These are phyloP conservation scores for Diorhabda sublineata DNA, from an alignment of 1,140 invertebrate species.

Conservation along the genomic window DNA sequence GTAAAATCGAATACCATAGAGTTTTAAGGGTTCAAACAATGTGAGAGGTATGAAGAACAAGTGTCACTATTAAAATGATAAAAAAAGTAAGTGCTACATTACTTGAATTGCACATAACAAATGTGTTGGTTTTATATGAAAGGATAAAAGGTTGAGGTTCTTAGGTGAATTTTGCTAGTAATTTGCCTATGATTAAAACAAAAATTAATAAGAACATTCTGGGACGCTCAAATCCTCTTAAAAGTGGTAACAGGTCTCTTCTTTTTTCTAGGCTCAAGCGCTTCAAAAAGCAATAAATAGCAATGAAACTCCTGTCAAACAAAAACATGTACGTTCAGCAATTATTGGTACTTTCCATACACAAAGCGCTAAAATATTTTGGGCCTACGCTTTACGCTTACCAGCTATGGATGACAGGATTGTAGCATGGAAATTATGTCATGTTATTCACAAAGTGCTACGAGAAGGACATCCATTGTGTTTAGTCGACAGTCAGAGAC, in stretches of 20 bases:
- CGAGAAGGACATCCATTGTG: conserved; percentile 90
- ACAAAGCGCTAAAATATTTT: conserved; percentile 85
- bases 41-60: too few species aligned
- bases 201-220: too few species aligned
- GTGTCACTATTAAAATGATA: too few species aligned
- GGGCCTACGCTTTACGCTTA: conserved; percentile 76
- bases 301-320: conserved; percentile 87
- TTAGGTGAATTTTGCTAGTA: too few species aligned
- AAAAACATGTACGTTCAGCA: conserved; percentile 92
- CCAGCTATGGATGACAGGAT: conserved; percentile 90
- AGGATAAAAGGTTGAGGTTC: too few species aligned
- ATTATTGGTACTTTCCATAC: conserved; percentile 95
- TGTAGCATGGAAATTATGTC: conserved; percentile 97
- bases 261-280: conserved; percentile 65
- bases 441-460: conserved; percentile 93
- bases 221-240: too few species aligned
- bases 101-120: too few species aligned
- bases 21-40: too few species aligned
- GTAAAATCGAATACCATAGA: too few species aligned
- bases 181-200: too few species aligned
- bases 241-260: background rate
- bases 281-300: conserved; percentile 88
- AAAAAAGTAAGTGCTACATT: too few species aligned
- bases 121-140: too few species aligned
- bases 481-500: conserved; percentile 77